phyloP scores from a whole-genome alignment of 2,113 vertebrate genomes.

The Tringa solitaria region DNA sequence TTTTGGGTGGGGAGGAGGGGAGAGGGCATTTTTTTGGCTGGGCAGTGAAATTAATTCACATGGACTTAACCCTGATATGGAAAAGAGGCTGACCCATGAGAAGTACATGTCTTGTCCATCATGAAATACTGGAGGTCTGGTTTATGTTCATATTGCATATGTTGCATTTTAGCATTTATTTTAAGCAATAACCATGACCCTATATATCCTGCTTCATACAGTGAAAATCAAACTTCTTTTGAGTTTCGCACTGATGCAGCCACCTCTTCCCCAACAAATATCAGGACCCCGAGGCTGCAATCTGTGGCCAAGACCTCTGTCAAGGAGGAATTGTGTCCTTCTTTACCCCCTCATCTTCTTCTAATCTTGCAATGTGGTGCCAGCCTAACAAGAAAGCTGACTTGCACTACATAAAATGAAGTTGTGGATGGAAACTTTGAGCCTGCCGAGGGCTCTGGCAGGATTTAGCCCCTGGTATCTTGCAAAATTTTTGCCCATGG shows the following conservation, averaged over 20 bases:
- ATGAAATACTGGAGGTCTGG: neutral
- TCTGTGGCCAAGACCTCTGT: neutral
- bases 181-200: neutral
- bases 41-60: neutral
- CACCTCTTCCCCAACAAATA: neutral
- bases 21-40: neutral
- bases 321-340: neutral
- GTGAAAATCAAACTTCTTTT: neutral
- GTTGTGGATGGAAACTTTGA: neutral
- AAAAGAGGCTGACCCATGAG: neutral
- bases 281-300: neutral
- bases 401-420: neutral
- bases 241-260: neutral
- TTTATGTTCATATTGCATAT: neutral
- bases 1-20: neutral
- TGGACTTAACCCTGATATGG: neutral
- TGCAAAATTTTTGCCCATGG: neutral
- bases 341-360: neutral
- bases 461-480: neutral
- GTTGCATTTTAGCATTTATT: neutral
- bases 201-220: neutral
- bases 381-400: neutral
- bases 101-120: neutral
- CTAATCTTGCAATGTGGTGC: neutral
- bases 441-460: accelerated